Conservation (phyloP, 2,113 vertebrate genomes). For the Patagioenas fasciata region DNA sequence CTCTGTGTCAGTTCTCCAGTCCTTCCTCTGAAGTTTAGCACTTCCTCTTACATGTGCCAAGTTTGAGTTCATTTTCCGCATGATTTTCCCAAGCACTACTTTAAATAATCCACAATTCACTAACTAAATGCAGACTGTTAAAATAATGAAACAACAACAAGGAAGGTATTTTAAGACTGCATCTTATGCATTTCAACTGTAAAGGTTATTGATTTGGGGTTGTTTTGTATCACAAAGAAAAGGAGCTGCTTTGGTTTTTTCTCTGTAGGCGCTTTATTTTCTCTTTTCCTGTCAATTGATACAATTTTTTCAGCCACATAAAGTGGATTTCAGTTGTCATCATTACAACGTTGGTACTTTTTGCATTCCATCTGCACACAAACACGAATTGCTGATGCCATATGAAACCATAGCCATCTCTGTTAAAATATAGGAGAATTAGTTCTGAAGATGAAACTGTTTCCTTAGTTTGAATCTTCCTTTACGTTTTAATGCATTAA, state of each 20-base stretch:
- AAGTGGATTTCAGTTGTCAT: background rate
- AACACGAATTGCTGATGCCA: background rate
- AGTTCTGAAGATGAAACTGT: background rate
- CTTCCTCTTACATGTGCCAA: constrained; percentile 47
- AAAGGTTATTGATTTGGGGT: background rate
- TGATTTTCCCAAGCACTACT: constrained; percentile 52
- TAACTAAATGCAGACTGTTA: constrained; percentile 41
- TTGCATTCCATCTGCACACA: background rate
- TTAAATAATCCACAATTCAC: constrained; percentile 42
- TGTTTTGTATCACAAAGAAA: background rate
- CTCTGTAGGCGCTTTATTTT: background rate
- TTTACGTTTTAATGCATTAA: background rate
- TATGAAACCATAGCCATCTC: background rate
- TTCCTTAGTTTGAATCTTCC: background rate
- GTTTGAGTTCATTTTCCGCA: constrained; percentile 14
- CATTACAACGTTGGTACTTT: background rate
- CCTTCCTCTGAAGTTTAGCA: constrained; percentile 44
- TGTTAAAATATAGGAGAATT: background rate
- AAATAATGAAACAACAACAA: constrained; percentile 41
- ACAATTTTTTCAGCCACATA: background rate
- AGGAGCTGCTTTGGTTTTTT: background rate
- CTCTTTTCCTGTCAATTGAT: background rate
- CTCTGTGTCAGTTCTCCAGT: background rate
- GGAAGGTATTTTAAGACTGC: constrained; percentile 40
- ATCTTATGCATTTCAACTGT: background rate